phyloP scores from a whole-genome alignment of 2,113 vertebrate genomes.

The Marmota monax region DNA sequence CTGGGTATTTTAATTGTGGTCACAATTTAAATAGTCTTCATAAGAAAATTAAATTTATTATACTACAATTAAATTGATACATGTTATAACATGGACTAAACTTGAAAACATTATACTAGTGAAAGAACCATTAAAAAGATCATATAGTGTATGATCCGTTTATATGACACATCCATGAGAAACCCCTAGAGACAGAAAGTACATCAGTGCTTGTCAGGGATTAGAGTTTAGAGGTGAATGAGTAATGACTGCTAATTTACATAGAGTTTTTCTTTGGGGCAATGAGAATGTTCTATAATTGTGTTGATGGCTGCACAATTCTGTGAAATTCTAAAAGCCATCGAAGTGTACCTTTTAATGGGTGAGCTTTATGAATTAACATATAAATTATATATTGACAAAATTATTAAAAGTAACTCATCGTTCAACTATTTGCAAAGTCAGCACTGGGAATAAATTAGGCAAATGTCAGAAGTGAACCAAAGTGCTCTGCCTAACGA shows the following conservation, averaged over 20 bases:
- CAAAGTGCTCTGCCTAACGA: not conserved
- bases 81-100: not conserved
- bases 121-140: conserved; percentile 4
- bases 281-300: conserved; percentile 17
- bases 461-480: not conserved
- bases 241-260: not conserved
- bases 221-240: not conserved
- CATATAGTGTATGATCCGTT: not conserved
- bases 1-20: not conserved
- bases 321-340: not conserved
- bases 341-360: not conserved
- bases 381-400: conserved; percentile 8
- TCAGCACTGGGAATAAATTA: not conserved
- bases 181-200: not conserved
- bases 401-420: conserved; percentile 42
- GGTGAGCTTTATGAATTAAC: not conserved
- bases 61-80: too few species aligned
- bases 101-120: not conserved
- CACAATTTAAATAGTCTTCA: not conserved
- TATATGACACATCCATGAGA: not conserved
- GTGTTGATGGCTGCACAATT: not conserved
- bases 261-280: not conserved
- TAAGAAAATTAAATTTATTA: not conserved
- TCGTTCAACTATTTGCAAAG: not conserved
- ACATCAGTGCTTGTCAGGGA: not conserved